phyloP scores from a whole-genome alignment of 1,140 invertebrate species.

The Brachionus calyciflorus region DNA sequence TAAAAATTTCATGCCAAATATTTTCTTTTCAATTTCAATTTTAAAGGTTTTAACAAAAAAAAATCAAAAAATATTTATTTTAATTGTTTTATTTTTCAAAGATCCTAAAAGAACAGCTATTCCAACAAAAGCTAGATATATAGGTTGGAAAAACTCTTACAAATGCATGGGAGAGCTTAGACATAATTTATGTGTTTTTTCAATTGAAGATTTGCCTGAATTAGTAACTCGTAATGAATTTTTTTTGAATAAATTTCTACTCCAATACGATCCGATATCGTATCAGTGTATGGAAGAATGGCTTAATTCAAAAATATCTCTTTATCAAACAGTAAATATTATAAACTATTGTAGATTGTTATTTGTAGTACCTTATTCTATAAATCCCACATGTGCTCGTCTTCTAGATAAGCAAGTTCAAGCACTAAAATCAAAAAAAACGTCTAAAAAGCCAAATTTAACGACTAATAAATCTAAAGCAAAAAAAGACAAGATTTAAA shows the following conservation, averaged over 20 bases:
- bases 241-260: slow-evolving; percentile 58
- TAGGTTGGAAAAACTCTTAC: slow-evolving; percentile 39
- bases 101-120: neutral
- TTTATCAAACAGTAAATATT: slow-evolving; percentile 45
- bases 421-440: too few species aligned
- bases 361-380: slow-evolving; percentile 44
- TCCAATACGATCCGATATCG: slow-evolving; percentile 50
- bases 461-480: too few species aligned
- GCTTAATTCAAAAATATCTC: slow-evolving; percentile 15
- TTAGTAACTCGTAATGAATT: slow-evolving; percentile 50
- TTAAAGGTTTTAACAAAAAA: neutral
- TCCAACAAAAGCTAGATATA: slow-evolving; percentile 3
- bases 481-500: too few species aligned
- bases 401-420: too few species aligned
- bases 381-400: slow-evolving; percentile 43
- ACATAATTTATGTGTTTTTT: slow-evolving; percentile 53
- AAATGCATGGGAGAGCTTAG: slow-evolving; percentile 27
- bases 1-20: neutral
- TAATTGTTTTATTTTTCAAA: neutral
- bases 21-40: neutral
- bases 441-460: too few species aligned
- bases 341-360: slow-evolving; percentile 46
- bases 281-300: slow-evolving; percentile 56
- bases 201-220: slow-evolving; percentile 51
- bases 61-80: neutral